Evolutionary conservation across 2,113 vertebrate genomes (phyloP).

Genomic region (Gavialis gangeticus): DNA sequence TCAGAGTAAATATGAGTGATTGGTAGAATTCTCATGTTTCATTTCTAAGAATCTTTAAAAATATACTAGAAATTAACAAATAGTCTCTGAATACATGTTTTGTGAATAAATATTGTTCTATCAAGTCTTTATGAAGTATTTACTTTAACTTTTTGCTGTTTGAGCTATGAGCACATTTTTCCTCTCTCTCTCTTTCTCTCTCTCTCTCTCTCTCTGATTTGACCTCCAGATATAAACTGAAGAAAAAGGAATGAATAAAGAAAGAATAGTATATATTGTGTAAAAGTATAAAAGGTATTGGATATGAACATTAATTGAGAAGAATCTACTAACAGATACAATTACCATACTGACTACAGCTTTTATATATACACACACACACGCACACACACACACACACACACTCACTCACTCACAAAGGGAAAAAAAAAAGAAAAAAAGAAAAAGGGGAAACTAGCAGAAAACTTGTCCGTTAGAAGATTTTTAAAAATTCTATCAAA

Average conservation of each 20-base stretch:
- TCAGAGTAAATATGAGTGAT: not conserved
- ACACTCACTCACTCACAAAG: too few species aligned
- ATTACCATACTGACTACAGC: not conserved
- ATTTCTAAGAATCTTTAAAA: not conserved
- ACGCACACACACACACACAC: too few species aligned
- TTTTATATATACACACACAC: not conserved
- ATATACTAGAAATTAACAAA: not conserved
- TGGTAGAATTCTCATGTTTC: not conserved
- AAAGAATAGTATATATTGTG: not conserved
- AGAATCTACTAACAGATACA: not conserved
- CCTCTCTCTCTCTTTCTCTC: not conserved
- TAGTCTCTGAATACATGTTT: not conserved
- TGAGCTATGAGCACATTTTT: not conserved
- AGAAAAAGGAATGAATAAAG: not conserved
- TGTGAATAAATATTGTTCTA: not conserved
- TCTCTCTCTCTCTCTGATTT: too few species aligned
- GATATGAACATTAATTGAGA: not conserved
- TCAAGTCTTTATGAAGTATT: not conserved
- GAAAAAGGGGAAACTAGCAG: not conserved
- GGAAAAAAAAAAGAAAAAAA: not conserved
- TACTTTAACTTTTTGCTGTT: not conserved
- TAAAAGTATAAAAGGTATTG: not conserved
- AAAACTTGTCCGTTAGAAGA: not conserved
- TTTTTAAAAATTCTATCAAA: not conserved
- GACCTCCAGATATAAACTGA: not conserved